phyloP scores from a whole-genome alignment of 2,797 vertebrate genomes.

The Onychomys leucogaster region DNA sequence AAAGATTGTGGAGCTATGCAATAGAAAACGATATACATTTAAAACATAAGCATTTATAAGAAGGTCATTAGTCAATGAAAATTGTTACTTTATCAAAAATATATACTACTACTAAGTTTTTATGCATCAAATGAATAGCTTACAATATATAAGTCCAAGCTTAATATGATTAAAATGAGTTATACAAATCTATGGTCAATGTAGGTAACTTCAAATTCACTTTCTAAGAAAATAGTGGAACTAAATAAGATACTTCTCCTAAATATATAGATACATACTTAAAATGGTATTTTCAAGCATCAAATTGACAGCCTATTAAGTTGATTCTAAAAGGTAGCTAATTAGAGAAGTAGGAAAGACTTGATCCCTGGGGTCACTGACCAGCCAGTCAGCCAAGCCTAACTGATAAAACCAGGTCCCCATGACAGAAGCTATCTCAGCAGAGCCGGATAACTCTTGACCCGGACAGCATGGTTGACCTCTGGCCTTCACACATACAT shows the following conservation, averaged over 20 bases:
- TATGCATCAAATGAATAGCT: constrained; percentile 24
- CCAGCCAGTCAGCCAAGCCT: background rate
- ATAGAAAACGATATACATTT: background rate
- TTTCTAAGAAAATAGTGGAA: background rate
- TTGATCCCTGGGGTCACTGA: background rate
- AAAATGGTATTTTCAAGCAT: constrained; percentile 14
- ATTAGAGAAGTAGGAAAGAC: background rate
- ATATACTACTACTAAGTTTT: background rate
- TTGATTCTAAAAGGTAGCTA: constrained; percentile 35
- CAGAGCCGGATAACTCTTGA: background rate
- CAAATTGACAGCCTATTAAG: background rate
- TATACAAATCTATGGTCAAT: background rate
- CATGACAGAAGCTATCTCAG: background rate
- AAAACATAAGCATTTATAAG: constrained; percentile 33
- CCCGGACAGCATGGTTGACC: background rate
- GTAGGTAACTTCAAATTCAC: background rate
- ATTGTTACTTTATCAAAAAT: background rate
- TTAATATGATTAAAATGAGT: constrained; percentile 22
- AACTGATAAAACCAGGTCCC: background rate
- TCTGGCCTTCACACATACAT: background rate
- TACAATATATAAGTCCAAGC: background rate
- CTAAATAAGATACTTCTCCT: background rate
- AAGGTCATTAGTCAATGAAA: background rate
- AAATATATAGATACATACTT: background rate
- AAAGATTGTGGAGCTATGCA: background rate